phyloP scores from a whole-genome alignment of 1,140 invertebrate genomes.

The Drosophila aff. region DNA sequence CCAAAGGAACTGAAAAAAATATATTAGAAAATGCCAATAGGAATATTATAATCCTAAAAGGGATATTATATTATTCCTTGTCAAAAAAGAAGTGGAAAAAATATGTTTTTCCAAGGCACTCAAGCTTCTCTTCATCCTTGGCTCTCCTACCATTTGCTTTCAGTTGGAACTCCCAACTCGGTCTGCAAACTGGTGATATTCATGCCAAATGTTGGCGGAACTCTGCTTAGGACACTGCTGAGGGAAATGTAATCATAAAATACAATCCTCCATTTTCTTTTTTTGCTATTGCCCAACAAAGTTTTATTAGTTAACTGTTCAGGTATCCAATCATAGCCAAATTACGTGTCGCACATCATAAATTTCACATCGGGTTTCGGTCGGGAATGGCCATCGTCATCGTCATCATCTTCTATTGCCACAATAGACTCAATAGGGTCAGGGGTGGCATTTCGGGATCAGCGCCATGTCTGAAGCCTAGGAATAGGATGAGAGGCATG shows the following conservation, averaged over 20 bases:
- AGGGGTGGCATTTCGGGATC: neutral
- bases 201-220: no score
- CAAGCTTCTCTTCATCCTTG: no score
- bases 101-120: no score
- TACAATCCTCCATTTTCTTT: neutral
- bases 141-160: no score
- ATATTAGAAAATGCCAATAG: neutral
- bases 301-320: neutral
- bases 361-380: neutral
- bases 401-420: neutral
- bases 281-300: neutral
- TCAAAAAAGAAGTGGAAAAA: neutral
- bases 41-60: neutral
- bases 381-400: no score
- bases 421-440: neutral
- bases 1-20: conserved; percentile 8
- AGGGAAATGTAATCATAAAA: no score
- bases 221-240: no score
- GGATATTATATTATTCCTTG: neutral
- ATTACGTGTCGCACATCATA: neutral
- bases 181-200: no score
- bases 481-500: neutral
- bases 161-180: no score
- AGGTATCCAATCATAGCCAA: neutral
- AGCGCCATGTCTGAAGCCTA: conserved; percentile 1